Evolutionary conservation across 2,888 invertebrate species (phyloP), one percentile per base, ranked within the genome.

Genomic region (Meiosimyza decipiens): DNA sequence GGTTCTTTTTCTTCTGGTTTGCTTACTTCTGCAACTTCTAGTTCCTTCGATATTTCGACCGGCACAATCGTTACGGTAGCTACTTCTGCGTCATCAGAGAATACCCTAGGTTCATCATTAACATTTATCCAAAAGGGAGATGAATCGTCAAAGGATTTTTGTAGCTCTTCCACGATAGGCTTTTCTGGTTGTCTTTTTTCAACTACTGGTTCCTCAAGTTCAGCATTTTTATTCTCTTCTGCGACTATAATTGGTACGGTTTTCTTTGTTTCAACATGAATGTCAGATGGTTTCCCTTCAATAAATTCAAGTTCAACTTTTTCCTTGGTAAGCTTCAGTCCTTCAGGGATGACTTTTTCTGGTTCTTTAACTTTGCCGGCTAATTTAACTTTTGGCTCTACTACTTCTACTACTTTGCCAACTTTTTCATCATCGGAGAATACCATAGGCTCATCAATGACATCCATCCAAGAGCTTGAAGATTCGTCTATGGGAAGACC

Each of bases 401-500:
- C 52, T 4, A 28, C 28, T 28, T 28, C 28, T 3, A 28, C 4
- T 28, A 28, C 3, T 28, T 28, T 28, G 28, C 9, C 1, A 40
- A 40, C 65, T 54, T 72, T 77, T 69, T 82, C 82, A 18, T 84
- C 83, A 28, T 82, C 83, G 9, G 83, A 81, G 71, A 86, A 80
- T 13, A 77, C 75, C 73, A 83, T 81, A 52, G 82, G 81, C 73
- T 86, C 84, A 71, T 87, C 85, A 18, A 83, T 62, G 57, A 82
- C 79, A 71, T 79, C 71, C 79, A 86, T 80, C 81, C 84, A 86
- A 3, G 80, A 69, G 66, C 76, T 80, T 16, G 81, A 82, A 3
- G 81, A 75, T 40, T 83, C 80, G 74, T 83, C 82, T 66, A 82
- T 75, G 15, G 82, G 82, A 63, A 82, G 76, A 59, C 80, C 83